Base-by-base conservation (phyloP, 2,797 vertebrate species). In the Cygnus olor region DNA sequence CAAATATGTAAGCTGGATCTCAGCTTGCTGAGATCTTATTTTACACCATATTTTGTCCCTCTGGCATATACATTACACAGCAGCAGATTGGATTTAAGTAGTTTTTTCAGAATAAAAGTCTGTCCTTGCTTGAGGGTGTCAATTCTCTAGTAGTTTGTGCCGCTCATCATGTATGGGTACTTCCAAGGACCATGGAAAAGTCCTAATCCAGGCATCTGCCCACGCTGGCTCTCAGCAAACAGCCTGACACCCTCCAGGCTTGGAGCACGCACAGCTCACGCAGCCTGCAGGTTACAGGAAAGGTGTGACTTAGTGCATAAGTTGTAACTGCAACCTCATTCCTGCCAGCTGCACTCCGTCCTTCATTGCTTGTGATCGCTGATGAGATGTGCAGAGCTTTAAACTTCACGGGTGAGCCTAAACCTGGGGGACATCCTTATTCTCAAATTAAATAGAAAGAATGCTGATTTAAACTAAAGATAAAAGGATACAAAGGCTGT, bases 1-100 rank as follows among this genome's bases (percentile, higher is more conserved):
- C 94, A 95, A 96, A 93, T 94, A 89, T 92, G 91, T 95, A 93
- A 93, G 51, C 82, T 91, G 82, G 87, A 94, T 94, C 82, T 93
- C 92, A 85, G 10, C 51, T 95, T 74, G 65, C 90, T 91, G 84
- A 94, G 91, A 40, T 92, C 92, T 93, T 85, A 20, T 47, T 95
- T 96, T 96, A 60, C 70, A 88, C 82, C 51, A 51, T 86, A 79
- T 95, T 96, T 95, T 95, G 82, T 95, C 66, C 91, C 77, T 89
- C 63, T 96, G 87, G 85, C 72, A 72, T 80, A 72, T 88, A 91
- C 30, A 56, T 89, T 93, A 84, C 91, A 91, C 66, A 91, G 87
- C 87, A 94, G 80, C 82, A 95, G 82, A 88, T 76, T 92, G 85
- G 54, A 88, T 91, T 83, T 71, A 54, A 92, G 51, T 51, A 69